phyloP scores from a whole-genome alignment of 2,113 vertebrate species.

The Clarias magur region DNA sequence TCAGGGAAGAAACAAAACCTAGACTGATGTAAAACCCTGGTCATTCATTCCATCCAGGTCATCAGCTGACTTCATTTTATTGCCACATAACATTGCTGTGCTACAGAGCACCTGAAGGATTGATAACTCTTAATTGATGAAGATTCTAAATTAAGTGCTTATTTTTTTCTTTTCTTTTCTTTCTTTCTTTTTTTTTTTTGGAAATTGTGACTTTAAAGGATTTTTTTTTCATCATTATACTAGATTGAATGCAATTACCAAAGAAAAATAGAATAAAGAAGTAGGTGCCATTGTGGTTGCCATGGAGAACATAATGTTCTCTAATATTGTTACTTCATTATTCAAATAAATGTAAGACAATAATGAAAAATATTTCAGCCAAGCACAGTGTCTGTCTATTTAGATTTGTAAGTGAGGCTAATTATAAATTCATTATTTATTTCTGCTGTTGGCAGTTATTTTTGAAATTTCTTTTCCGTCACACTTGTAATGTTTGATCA shows the following conservation, averaged over 20 bases:
- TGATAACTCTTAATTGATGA: neutral
- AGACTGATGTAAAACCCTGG: too few relatives aligned
- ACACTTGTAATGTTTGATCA: neutral
- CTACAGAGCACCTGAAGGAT: too few relatives aligned
- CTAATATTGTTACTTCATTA: neutral
- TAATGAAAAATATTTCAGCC: neutral
- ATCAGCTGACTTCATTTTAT: too few relatives aligned
- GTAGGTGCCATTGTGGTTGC: neutral
- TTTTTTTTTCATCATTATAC: neutral
- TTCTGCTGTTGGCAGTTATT: neutral
- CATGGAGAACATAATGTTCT: neutral
- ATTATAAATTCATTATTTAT: neutral
- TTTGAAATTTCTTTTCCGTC: neutral
- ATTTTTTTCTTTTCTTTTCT: neutral
- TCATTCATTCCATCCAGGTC: too few relatives aligned
- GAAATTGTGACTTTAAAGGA: neutral
- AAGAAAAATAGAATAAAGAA: neutral
- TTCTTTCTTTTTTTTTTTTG: neutral
- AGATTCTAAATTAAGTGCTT: neutral
- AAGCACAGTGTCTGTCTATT: neutral
- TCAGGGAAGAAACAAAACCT: too few relatives aligned
- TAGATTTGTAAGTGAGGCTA: slow-evolving; percentile 1
- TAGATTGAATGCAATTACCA: neutral
- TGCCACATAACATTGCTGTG: too few relatives aligned
- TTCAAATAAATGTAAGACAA: neutral